Base-by-base conservation (phyloP, 2,113 vertebrate species). In the Entomyzon cyanotis region DNA sequence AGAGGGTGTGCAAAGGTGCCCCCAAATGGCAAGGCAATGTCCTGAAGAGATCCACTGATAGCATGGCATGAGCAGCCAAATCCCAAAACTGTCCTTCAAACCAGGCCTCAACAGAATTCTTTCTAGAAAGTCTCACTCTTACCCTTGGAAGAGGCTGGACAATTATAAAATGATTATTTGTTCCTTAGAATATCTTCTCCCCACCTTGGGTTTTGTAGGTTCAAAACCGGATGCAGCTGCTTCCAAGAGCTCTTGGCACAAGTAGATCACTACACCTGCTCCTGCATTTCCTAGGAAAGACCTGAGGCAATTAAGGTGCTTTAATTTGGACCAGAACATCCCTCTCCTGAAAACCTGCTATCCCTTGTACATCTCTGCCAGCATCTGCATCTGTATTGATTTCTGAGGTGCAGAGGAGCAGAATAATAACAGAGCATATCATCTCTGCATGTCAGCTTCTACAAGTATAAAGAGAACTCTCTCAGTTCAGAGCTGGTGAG, bases 191-290 rank as follows among this genome's bases (percentile, higher is more conserved):
- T 53, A 49, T 44, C 1, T 47, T 2, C 1, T 89, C 9, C 9
- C 3, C 10, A 59, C 8, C 44, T 44, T 9, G 9, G 5, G 1
- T 47, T 46, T 1, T 1, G 16, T 49, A 30, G 24, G 13, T 62
- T 86, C 30, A 71, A 75, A 88, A 58, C 27, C 9, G 2, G 15
- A 41, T 3, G 1, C 14, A 39, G 18, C 12, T 85, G 11, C n/a
- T 74, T 88, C 27, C 35, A 64, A 25, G 30, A 46, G 6, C 30
- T 73, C 58, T 86, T 24, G 21, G 24, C 11, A 64, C 9, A 79
- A 79, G 47, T 7, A 68, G 25, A 68, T 58, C 22, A 59, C 21
- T 8, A 20, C 59, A 52, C 5, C 11, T 56, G 35, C 3, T 9
- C 20, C 27, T 55, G 3, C 25, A 25, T 80, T 86, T 80, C 35